These are phyloP conservation scores for Carassius auratus DNA, from an alignment of 2,113 vertebrate species.

Conservation along the genomic window DNA sequence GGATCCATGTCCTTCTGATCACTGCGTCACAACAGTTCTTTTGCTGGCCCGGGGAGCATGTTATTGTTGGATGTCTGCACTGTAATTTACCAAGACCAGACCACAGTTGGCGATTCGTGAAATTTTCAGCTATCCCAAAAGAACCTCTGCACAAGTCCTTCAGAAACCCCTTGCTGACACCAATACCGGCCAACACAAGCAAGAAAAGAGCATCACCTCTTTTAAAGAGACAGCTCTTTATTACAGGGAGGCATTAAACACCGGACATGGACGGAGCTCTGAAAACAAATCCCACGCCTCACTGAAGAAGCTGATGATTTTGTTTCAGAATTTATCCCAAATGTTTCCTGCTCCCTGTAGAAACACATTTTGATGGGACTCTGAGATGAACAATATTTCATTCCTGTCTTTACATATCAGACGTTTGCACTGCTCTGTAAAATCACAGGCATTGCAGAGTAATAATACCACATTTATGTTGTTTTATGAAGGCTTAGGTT, in stretches of 20 bases:
- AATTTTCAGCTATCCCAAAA: constrained; percentile 55
- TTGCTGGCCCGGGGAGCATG: constrained; percentile 63
- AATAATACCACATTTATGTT: not conserved
- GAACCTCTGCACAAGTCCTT: constrained; percentile 42
- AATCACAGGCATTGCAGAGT: not conserved
- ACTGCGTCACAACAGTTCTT: constrained; percentile 55
- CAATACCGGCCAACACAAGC: constrained; percentile 61
- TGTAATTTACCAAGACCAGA: constrained; percentile 62
- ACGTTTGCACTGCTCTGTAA: not conserved
- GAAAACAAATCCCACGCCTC: constrained; percentile 14
- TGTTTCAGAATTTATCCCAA: constrained; percentile 10
- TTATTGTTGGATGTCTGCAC: constrained; percentile 64
- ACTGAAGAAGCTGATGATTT: constrained; percentile 7
- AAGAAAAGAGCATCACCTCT: constrained; percentile 55
- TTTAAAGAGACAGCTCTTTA: constrained; percentile 51
- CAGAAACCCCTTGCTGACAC: constrained; percentile 21
- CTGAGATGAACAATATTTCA: constrained; percentile 5
- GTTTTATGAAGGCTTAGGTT: not conserved
- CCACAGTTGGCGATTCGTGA: constrained; percentile 58
- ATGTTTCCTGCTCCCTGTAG: not conserved
- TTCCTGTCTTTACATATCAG: not conserved
- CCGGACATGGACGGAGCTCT: constrained; percentile 3
- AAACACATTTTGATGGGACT: not conserved
- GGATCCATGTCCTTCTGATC: constrained; percentile 59
- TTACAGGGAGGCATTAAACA: constrained; percentile 7